Conservation (phyloP, 2,797 vertebrate genomes). For the Oreortyx pictus region DNA sequence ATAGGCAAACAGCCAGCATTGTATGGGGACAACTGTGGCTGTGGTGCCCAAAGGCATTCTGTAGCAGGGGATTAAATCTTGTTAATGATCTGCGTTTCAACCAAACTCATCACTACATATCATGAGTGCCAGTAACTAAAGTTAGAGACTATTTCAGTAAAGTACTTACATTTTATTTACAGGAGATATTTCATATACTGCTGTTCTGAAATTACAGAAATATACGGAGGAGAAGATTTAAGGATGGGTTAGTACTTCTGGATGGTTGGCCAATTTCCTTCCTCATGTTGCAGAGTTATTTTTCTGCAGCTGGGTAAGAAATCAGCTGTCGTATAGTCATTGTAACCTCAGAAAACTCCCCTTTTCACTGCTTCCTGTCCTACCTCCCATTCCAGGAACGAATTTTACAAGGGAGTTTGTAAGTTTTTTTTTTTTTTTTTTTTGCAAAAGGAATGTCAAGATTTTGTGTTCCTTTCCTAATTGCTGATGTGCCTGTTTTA, state of each 20-base stretch:
- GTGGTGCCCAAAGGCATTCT: not conserved
- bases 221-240: not conserved
- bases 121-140: slow-evolving; percentile 22
- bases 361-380: not conserved
- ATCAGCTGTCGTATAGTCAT: not conserved
- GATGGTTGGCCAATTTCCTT: not conserved
- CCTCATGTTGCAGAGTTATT: not conserved
- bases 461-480: not conserved
- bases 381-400: not conserved
- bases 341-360: not conserved
- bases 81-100: slow-evolving; percentile 34
- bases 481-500: not conserved
- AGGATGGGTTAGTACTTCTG: not conserved
- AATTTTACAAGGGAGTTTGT: not conserved
- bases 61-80: slow-evolving; percentile 10
- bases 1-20: not conserved
- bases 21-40: not conserved
- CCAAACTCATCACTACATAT: slow-evolving; percentile 2
- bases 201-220: not conserved
- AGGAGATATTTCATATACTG: not conserved
- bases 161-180: slow-evolving; percentile 38
- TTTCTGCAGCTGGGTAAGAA: not conserved
- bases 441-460: not conserved
- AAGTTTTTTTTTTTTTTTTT: not conserved
- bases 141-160: slow-evolving; percentile 26